Conservation (phyloP, 2,113 vertebrate species). For the Nycticebus coucang region DNA sequence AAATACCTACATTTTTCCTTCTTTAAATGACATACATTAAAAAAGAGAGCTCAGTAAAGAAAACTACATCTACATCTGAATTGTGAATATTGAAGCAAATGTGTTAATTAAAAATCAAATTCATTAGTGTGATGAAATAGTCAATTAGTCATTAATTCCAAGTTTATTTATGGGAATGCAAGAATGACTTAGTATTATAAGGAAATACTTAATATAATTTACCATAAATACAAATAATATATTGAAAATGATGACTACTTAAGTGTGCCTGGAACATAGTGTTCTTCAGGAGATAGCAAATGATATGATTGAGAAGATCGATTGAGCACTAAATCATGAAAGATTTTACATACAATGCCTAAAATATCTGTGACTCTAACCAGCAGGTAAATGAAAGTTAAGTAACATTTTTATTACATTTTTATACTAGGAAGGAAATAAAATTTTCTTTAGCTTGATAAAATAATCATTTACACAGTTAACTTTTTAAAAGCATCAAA, state of each 20-base stretch:
- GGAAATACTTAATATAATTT: not conserved
- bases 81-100: not conserved
- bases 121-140: not conserved
- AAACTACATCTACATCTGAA: not conserved
- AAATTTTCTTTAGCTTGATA: not conserved
- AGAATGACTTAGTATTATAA: not conserved
- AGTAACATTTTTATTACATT: not conserved
- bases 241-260: not conserved
- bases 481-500: not conserved
- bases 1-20: not conserved
- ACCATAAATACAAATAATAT: not conserved
- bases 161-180: not conserved
- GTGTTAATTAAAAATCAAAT: constrained; percentile 14
- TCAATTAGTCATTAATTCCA: not conserved
- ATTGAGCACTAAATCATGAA: not conserved
- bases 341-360: not conserved
- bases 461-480: not conserved
- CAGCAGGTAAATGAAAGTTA: not conserved
- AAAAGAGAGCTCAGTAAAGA: not conserved
- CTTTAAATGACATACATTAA: not conserved
- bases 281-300: not conserved
- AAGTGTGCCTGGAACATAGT: not conserved
- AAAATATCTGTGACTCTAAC: not conserved
- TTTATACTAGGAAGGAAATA: not conserved
- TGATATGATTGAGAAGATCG: not conserved